Evolutionary conservation across 2,113 vertebrate genomes (phyloP), one percentile per base, ranked within the genome.

Genomic region (Herpetotheres cachinnans): DNA sequence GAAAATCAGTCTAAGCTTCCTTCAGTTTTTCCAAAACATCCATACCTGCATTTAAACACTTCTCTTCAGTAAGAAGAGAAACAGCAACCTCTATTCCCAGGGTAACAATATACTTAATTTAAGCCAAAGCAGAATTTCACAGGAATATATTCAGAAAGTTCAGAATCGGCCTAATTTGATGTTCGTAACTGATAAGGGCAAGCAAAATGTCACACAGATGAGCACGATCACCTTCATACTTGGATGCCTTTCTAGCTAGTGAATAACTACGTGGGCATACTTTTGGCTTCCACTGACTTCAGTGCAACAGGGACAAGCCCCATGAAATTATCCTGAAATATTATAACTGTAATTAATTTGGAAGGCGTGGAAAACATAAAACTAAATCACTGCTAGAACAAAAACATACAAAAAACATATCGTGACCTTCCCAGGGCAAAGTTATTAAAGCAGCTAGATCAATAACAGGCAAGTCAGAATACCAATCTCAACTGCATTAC

Each of bases 141-240:
- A 82, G 47, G 18, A 81, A 78, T 26, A 55, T 29, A 16, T 29
- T 58, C 50, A 36, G 42, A 67, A 76, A 67, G 8, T 30, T 38
- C 56, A 71, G 8, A 74, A 47, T 30, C 15, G 5, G 47, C 67
- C n/a, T 74, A 42, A 70, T 50, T 89, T 81, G 38, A 29, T 73
- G 47, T 66, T 86, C 55, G 24, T n/a, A 50, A 50, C 38, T 21
- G 14, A 62, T 73, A 92, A 62, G 0, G 1, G 15, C 24, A 83
- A 44, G 56, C 24, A 25, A 3, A 82, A 66, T 47, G 54, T 78
- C 85, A 56, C 7, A 29, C 32, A 86, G 19, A n/a, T 36, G 8
- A 65, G 14, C 0, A 0, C 4, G 5, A 56, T 42, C 19, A 26
- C 16, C 36, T 36, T 24, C 34, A 54, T 3, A 4, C 54, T 18